These are phyloP conservation scores for Eulemur rufifrons DNA, from an alignment of 2,113 vertebrate species.

Conservation along the genomic window DNA sequence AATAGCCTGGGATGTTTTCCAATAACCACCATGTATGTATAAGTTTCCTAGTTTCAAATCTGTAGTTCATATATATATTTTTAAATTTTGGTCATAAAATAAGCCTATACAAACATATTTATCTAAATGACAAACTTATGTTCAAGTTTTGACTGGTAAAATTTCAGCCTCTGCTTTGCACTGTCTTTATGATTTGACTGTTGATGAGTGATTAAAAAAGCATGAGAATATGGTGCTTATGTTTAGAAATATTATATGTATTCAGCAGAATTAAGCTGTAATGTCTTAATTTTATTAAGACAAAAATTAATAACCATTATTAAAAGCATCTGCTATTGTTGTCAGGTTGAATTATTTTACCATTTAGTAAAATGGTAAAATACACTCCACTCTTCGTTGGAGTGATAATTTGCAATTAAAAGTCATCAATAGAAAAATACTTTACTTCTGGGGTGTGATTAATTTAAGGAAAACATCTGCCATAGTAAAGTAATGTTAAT, in stretches of 20 bases:
- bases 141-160: background rate
- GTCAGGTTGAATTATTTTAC: conserved; percentile 1
- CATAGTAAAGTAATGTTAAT: background rate
- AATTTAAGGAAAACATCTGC: conserved; percentile 41
- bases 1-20: background rate
- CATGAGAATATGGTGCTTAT: background rate
- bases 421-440: background rate
- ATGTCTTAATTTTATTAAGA: background rate
- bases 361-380: background rate
- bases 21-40: background rate
- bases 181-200: background rate
- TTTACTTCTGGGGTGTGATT: background rate
- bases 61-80: no score
- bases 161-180: background rate
- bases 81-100: background rate
- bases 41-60: background rate
- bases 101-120: background rate
- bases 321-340: background rate
- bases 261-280: background rate
- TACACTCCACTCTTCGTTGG: background rate
- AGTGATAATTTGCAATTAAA: conserved; percentile 28
- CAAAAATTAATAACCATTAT: background rate
- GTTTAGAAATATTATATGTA: background rate
- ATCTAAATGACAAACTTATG: background rate
- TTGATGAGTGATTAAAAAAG: background rate